phyloP scores from a whole-genome alignment of 64 coral and sea anemone species.

The Cladopsammia gracilis region DNA sequence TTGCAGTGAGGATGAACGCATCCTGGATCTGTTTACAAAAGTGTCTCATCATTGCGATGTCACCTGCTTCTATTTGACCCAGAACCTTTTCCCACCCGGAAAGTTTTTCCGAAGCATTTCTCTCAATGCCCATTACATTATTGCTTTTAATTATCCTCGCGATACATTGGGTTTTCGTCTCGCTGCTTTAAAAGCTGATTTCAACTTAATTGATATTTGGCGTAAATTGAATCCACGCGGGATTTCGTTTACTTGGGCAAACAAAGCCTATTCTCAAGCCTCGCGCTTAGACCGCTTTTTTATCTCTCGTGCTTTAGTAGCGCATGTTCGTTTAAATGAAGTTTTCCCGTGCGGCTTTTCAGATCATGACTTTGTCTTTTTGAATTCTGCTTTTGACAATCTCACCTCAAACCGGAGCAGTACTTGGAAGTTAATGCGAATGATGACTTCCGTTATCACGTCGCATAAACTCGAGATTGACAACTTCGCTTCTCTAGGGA shows the following conservation, averaged over 20 bases:
- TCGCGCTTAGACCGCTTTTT: constrained; percentile 9
- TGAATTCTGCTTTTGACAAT: not conserved
- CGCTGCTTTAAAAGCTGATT: not conserved
- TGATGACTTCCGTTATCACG: not conserved
- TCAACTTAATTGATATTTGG: constrained; percentile 6
- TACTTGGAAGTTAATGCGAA: constrained; percentile 29
- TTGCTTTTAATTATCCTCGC: fast-evolving
- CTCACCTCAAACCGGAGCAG: not conserved
- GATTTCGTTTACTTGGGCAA: constrained; percentile 15
- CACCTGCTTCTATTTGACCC: too few relatives aligned
- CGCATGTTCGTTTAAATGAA: not conserved
- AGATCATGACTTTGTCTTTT: constrained; percentile 8
- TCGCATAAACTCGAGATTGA: not conserved
- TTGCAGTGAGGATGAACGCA: too few relatives aligned
- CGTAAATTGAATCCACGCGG: not conserved
- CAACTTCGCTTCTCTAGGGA: not conserved
- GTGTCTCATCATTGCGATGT: too few relatives aligned
- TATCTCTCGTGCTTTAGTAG: not conserved
- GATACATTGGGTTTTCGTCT: not conserved
- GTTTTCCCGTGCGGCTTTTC: constrained; percentile 5
- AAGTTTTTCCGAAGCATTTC: too few relatives aligned
- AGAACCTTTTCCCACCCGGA: too few relatives aligned
- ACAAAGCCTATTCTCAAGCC: not conserved
- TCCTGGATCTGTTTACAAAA: too few relatives aligned
- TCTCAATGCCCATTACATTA: too few relatives aligned